Conservation (phyloP, 2,888 invertebrate genomes). For the Nomada fabriciana region DNA sequence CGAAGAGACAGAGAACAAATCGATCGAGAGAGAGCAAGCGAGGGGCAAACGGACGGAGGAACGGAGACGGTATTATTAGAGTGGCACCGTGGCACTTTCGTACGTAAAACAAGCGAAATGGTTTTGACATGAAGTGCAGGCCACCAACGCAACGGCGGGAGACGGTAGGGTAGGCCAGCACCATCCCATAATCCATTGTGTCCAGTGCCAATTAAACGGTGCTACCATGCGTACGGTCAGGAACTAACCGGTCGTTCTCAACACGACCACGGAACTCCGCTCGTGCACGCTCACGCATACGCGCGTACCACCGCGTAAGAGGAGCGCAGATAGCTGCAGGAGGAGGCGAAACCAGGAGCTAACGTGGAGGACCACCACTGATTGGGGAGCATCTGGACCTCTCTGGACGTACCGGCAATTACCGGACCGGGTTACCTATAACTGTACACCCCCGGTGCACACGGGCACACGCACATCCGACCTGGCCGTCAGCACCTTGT, state of each 20-base stretch:
- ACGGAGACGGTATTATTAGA: conserved; percentile 26
- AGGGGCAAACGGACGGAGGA: background rate
- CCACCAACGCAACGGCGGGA: conserved; percentile 39
- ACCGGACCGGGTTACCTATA: conserved; percentile 78
- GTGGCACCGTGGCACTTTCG: conserved; percentile 65
- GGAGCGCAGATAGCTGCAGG: conserved; percentile 54
- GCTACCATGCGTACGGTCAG: conserved; percentile 83
- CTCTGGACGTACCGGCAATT: conserved; percentile 83
- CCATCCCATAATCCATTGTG: conserved; percentile 84
- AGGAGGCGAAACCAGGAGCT: conserved; percentile 45
- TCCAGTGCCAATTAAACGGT: conserved; percentile 84
- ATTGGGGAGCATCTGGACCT: conserved; percentile 84
- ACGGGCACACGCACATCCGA: conserved; percentile 31
- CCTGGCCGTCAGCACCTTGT: background rate
- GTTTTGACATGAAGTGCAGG: conserved; percentile 81
- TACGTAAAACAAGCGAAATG: conserved; percentile 82
- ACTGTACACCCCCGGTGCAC: conserved; percentile 61
- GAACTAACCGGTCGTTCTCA: conserved; percentile 83
- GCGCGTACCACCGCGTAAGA: conserved; percentile 54
- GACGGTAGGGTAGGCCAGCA: conserved; percentile 44
- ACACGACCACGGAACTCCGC: conserved; percentile 78
- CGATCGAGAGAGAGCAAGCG: background rate
- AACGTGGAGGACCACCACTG: conserved; percentile 78
- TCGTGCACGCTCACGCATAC: conserved; percentile 64
- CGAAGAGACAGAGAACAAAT: background rate